A percentile compares a stretch with the other conserved stretches of the same genome.
Evolutionary conservation across 2,797 vertebrate genomes (phyloP).

Genomic region (Hippocampus kuda): DNA sequence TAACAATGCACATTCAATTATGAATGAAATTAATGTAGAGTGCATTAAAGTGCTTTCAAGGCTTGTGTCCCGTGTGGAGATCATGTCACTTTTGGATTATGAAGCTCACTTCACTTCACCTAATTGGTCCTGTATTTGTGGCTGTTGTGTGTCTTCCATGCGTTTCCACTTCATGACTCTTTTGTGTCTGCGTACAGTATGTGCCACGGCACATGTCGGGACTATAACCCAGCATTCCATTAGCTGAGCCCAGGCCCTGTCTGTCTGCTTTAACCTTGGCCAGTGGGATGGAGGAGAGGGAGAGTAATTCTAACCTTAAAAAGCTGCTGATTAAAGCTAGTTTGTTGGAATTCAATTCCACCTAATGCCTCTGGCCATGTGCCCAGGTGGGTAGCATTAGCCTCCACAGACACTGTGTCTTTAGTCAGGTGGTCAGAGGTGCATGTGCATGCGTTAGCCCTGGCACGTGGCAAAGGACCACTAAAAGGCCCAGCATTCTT

Average conservation of each 20-base stretch:
- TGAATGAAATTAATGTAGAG: too few species aligned
- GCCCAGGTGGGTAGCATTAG: conserved; percentile 88
- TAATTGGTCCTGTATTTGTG: background rate
- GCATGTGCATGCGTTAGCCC: conserved; percentile 43
- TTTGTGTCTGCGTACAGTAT: background rate
- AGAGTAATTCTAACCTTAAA: conserved; percentile 99
- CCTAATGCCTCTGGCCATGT: conserved; percentile 91
- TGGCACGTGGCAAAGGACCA: conserved; percentile 34
- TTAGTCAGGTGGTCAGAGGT: conserved; percentile 61
- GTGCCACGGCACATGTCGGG: background rate
- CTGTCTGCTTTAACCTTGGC: conserved; percentile 96
- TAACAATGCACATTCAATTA: too few species aligned
- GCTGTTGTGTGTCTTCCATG: background rate
- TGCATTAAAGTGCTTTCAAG: too few species aligned
- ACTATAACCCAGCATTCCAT: conserved; percentile 38
- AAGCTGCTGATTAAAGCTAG: conserved; percentile 99
- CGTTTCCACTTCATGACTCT: background rate
- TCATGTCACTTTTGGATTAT: background rate
- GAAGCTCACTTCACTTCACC: background rate
- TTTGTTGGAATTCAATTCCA: conserved; percentile 98
- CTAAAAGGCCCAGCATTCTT: conserved; percentile 23
- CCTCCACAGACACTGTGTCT: conserved; percentile 79
- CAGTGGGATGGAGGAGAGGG: conserved; percentile 81
- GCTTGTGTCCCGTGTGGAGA: too few species aligned
- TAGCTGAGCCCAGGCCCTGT: conserved; percentile 71